phyloP scores from a whole-genome alignment of 2,888 invertebrate species.

The Lasioglossum marginatum region DNA sequence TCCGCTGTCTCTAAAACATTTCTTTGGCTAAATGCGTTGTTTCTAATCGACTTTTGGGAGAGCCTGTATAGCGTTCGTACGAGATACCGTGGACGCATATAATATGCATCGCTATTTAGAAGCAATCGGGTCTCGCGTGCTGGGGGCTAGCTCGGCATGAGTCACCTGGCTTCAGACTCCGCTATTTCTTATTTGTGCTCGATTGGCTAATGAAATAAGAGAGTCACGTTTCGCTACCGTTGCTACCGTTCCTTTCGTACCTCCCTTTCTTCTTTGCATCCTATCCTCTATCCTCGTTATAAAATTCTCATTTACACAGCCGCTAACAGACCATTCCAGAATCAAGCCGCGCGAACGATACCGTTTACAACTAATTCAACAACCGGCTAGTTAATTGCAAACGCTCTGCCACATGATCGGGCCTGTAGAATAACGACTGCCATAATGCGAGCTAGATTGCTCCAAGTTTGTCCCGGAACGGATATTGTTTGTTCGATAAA shows the following conservation, averaged over 20 bases:
- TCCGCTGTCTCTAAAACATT: too few relatives aligned
- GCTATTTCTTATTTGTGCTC: constrained; percentile 45
- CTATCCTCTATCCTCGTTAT: constrained; percentile 5
- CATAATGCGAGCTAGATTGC: background rate
- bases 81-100: background rate
- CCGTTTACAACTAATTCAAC: constrained; percentile 35
- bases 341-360: constrained; percentile 5
- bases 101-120: constrained; percentile 58
- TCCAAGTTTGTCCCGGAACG: background rate
- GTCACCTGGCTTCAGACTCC: constrained; percentile 48
- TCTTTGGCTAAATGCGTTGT: too few relatives aligned
- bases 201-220: constrained; percentile 55
- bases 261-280: background rate
- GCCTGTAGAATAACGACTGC: constrained; percentile 11
- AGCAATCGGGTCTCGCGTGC: constrained; percentile 53
- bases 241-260: constrained; percentile 1
- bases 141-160: constrained; percentile 40
- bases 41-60: background rate
- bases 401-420: constrained; percentile 12
- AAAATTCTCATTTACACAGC: constrained; percentile 37
- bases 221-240: background rate
- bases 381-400: constrained; percentile 35
- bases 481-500: background rate
- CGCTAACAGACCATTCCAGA: background rate
- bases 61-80: background rate